Conservation (phyloP, 2,888 invertebrate species). For the Bibio marci region DNA sequence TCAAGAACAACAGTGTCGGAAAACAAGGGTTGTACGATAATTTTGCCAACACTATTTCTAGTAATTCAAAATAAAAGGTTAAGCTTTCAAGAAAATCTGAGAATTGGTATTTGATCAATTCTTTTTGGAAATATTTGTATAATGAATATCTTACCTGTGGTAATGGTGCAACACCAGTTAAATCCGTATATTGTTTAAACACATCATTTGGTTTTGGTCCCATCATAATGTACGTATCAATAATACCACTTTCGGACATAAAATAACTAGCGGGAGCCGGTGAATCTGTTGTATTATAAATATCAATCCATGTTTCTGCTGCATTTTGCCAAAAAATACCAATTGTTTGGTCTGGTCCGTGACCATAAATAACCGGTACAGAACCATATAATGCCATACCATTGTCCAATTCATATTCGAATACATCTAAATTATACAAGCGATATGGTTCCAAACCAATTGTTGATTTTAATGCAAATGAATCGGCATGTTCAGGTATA, state of each 20-base stretch:
- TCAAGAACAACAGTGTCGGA: too few species aligned
- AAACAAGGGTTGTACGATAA: too few species aligned
- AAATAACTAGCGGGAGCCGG: slow-evolving; percentile 63
- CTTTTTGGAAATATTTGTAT: too few species aligned
- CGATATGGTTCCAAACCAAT: slow-evolving; percentile 80
- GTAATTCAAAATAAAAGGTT: too few species aligned
- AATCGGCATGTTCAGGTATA: slow-evolving; percentile 94
- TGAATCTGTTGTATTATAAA: slow-evolving; percentile 48
- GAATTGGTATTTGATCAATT: too few species aligned
- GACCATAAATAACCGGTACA: slow-evolving; percentile 85
- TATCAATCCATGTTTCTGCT: slow-evolving; percentile 97
- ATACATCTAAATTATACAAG: slow-evolving; percentile 93
- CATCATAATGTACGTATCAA: slow-evolving; percentile 83
- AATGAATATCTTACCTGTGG: too few species aligned
- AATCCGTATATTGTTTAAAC: slow-evolving; percentile 67
- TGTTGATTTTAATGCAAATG: slow-evolving; percentile 69
- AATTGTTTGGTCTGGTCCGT: slow-evolving; percentile 69
- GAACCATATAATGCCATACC: slow-evolving; percentile 95
- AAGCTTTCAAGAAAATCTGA: too few species aligned
- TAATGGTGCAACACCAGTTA: slow-evolving; percentile 77
- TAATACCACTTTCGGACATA: slow-evolving; percentile 89
- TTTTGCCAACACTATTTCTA: too few species aligned
- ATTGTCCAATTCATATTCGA: slow-evolving; percentile 89
- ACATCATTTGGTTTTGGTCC: slow-evolving; percentile 76
- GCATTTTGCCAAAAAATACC: slow-evolving; percentile 96